Base-by-base conservation (phyloP, 2,888 invertebrate genomes). In the Pachydiplax longipennis region DNA sequence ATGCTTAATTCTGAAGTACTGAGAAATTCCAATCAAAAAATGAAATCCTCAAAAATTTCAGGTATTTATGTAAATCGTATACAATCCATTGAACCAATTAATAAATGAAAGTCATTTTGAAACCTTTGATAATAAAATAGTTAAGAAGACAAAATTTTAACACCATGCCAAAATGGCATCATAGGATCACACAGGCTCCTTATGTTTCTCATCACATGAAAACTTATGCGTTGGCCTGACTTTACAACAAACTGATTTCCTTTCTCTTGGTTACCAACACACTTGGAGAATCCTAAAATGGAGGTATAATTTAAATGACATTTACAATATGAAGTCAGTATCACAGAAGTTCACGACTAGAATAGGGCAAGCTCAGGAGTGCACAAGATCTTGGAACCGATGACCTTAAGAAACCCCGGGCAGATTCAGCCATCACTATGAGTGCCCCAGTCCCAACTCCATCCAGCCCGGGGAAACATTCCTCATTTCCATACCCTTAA, bases 401-500 rank as follows among this genome's bases (percentile, higher is more conserved):
- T 61, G 35, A 87, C 35, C 40, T 31, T 73, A 22, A 73, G 25
- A 61, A 65, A 87, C 61, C 87, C 87, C 87, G 61, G 87, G 87
- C 61, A 31, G 53, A 53, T 18, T 73, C 22, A 87, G 22, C 87
- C 87, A 25, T 87, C 87, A 31, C 87, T 87, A 61, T 87, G 87
- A 87, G 37, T 87, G 35, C 87, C 87, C 87, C 87, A 87, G 61
- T 87, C 87, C 87, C 87, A 87, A 37, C 65, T 61, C 87, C 87
- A 87, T 37, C 87, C 87, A 87, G 87, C 87, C 87, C 87, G 87
- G 87, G 87, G 87, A 87, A 87, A 87, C 87, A 87, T 87, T 87
- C 87, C 87, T 96, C 97, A 97, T 92, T 97, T 96, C 97, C 97
- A 97, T 90, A 97, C 97, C 93, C 97, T 95, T 91, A 97, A 95